Evolutionary conservation across 2,888 invertebrate species (phyloP).

Genomic region (Aethes cnicana): DNA sequence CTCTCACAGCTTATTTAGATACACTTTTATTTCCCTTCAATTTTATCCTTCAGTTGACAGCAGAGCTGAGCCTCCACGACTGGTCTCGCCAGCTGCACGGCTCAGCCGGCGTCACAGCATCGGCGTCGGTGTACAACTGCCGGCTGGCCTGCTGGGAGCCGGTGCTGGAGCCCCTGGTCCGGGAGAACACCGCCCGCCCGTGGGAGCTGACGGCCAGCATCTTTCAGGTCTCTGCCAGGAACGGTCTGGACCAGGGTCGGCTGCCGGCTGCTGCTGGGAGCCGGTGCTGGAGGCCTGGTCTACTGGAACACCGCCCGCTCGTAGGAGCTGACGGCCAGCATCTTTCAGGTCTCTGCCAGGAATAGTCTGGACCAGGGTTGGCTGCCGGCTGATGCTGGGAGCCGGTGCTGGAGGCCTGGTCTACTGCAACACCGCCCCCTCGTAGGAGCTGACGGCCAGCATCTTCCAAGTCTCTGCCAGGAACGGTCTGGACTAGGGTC

Average conservation of each 20-base stretch:
- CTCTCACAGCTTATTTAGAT: too few relatives aligned
- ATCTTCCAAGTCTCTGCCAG: conserved; percentile 84
- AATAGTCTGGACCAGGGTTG: too few relatives aligned
- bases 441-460: conserved; percentile 87
- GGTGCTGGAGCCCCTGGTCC: conserved; percentile 88
- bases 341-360: conserved; percentile 85
- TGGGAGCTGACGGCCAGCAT: conserved; percentile 87
- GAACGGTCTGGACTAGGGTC: too few relatives aligned
- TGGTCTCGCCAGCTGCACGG: conserved; percentile 85
- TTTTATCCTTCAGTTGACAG: conserved; percentile 63
- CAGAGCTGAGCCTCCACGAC: conserved; percentile 84
- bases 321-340: conserved; percentile 87
- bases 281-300: conserved; percentile 90
- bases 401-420: conserved; percentile 90
- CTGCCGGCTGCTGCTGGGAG: conserved; percentile 89
- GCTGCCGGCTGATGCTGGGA: conserved; percentile 90
- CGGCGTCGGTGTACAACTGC: conserved; percentile 85
- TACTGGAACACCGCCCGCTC: conserved; percentile 86
- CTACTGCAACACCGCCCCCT: conserved; percentile 85
- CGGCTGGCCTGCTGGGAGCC: conserved; percentile 91
- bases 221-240: too few relatives aligned
- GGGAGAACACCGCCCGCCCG: conserved; percentile 85
- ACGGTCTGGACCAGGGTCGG: too few relatives aligned
- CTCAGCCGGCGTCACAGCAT: conserved; percentile 61
- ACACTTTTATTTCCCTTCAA: too few relatives aligned